Percentiles rank a stretch among this genome's conserved stretches.
phyloP scores from a whole-genome alignment of 1,140 invertebrate species.

The Papilio polyxenes region DNA sequence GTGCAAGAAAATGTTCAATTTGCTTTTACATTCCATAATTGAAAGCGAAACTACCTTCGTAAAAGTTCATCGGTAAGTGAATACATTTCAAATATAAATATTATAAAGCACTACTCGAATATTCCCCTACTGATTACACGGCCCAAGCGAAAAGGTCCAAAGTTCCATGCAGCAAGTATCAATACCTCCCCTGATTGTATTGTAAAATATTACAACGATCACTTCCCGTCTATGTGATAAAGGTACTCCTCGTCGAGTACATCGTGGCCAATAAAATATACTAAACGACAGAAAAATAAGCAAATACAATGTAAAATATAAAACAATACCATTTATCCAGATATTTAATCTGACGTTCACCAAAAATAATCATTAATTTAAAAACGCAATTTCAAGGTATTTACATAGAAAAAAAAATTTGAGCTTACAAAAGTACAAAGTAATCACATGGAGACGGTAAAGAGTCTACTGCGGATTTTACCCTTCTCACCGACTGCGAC shows the following conservation, averaged over 20 bases:
- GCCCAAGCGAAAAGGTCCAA: slow-evolving; percentile 64
- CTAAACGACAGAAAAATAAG: slow-evolving; percentile 43
- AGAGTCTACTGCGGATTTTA: slow-evolving; percentile 75
- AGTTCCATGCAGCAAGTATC: slow-evolving; percentile 48
- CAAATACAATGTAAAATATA: slow-evolving; percentile 44
- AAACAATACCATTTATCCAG: slow-evolving; percentile 62
- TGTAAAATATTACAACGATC: slow-evolving; percentile 52
- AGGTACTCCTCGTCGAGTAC: slow-evolving; percentile 44
- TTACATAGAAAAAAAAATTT: slow-evolving; percentile 75
- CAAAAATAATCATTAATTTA: slow-evolving; percentile 55
- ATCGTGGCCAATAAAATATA: slow-evolving; percentile 42
- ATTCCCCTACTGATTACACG: slow-evolving; percentile 67
- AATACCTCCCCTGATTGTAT: slow-evolving; percentile 53
- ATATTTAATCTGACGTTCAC: slow-evolving; percentile 64
- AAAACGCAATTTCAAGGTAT: slow-evolving; percentile 73
- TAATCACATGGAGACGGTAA: slow-evolving; percentile 77
- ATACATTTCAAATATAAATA: slow-evolving; percentile 69
- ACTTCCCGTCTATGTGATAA: slow-evolving; percentile 43
- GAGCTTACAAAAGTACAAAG: slow-evolving; percentile 80
- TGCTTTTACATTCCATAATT: slow-evolving; percentile 60
- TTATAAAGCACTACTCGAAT: slow-evolving; percentile 70
- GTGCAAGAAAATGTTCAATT: slow-evolving; percentile 62
- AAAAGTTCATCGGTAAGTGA: slow-evolving; percentile 59
- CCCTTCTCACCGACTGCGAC: slow-evolving; percentile 75
- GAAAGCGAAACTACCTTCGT: slow-evolving; percentile 62